Percentiles rank a stretch among this genome's conserved stretches.
phyloP scores from a whole-genome alignment of 2,797 vertebrate genomes.

The Heterohyrax brucei region DNA sequence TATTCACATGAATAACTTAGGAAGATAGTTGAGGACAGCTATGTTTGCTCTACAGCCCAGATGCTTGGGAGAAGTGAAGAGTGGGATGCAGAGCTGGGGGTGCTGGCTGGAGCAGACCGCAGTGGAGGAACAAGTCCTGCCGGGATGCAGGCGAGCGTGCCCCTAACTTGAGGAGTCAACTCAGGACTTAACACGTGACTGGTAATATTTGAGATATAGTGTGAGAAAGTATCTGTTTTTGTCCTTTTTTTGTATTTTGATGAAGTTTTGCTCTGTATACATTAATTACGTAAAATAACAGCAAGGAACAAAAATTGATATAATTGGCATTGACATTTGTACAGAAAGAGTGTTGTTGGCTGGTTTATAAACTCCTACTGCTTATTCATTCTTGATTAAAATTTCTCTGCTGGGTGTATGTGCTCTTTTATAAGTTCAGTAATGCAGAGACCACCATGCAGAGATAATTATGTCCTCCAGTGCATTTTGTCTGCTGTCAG shows the following conservation, averaged over 20 bases:
- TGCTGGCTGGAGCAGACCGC: background rate
- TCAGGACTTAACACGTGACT: conserved; percentile 4
- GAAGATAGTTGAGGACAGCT: background rate
- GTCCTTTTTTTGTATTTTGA: background rate
- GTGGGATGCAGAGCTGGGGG: background rate
- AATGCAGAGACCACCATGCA: conserved; percentile 49
- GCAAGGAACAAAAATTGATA: conserved; percentile 22
- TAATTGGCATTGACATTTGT: background rate
- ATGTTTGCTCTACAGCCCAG: background rate
- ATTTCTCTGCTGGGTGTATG: background rate
- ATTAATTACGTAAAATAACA: conserved; percentile 61
- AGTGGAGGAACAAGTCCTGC: background rate
- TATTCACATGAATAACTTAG: conserved; percentile 19
- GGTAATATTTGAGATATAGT: conserved; percentile 61
- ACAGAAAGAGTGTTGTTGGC: background rate
- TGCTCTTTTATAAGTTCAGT: conserved; percentile 18
- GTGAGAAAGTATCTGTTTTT: background rate
- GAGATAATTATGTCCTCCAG: conserved; percentile 27
- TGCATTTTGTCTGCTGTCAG: conserved; percentile 62
- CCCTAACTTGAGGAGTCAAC: background rate
- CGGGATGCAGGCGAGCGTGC: background rate
- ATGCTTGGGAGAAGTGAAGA: background rate
- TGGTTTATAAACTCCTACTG: conserved; percentile 15
- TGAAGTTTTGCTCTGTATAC: conserved; percentile 12
- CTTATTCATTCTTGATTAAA: conserved; percentile 58